phyloP scores from a whole-genome alignment of 2,888 invertebrate genomes.

The Drosophila prolongata region DNA sequence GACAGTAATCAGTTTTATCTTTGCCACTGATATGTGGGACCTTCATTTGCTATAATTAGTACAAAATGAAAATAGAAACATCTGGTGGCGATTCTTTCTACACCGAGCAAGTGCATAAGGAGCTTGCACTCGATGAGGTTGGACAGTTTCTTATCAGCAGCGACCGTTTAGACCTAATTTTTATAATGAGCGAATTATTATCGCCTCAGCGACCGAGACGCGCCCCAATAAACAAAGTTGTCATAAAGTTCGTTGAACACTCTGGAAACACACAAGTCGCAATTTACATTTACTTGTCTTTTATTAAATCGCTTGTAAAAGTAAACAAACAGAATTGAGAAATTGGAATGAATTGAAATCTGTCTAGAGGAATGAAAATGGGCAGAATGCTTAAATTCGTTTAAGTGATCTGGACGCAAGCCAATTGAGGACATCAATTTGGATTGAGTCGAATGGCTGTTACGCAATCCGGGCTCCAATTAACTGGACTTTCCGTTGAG shows the following conservation, averaged over 20 bases:
- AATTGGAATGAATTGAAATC: constrained; percentile 46
- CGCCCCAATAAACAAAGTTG: constrained; percentile 19
- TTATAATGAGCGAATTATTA: constrained; percentile 22
- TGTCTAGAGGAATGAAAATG: constrained; percentile 43
- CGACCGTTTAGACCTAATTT: constrained; percentile 37
- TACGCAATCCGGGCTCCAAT: constrained; percentile 4
- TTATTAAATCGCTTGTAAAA: constrained; percentile 39
- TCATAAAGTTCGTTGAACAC: constrained; percentile 46
- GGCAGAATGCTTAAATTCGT: constrained; percentile 68
- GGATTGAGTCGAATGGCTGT: constrained; percentile 5
- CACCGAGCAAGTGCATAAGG: constrained; percentile 15
- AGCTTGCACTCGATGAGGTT: constrained; percentile 25
- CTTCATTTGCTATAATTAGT: background rate
- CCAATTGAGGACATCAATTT: constrained; percentile 19
- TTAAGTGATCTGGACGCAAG: constrained; percentile 15
- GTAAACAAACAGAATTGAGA: constrained; percentile 37
- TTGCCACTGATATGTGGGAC: background rate
- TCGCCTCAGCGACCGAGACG: background rate
- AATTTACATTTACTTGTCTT: constrained; percentile 11
- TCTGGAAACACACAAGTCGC: constrained; percentile 1
- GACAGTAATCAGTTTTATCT: constrained; percentile 20
- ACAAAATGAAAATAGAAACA: constrained; percentile 1
- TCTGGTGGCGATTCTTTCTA: constrained; percentile 9
- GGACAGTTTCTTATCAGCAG: constrained; percentile 22
- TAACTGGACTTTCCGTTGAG: constrained; percentile 48